These are phyloP conservation scores for Scleropages formosus DNA, from an alignment of 2,797 vertebrate genomes.

Conservation along the genomic window DNA sequence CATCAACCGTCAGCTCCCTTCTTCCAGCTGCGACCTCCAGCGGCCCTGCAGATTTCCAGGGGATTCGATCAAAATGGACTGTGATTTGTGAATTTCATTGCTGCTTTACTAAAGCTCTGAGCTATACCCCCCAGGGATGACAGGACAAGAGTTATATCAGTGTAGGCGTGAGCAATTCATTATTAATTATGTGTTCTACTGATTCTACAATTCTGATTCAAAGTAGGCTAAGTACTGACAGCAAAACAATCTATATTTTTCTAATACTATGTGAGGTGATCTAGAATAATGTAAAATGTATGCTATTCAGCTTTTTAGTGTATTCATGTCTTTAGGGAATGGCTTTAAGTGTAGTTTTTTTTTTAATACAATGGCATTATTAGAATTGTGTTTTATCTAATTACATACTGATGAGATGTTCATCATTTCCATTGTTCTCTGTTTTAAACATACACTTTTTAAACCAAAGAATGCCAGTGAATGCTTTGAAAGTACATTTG, in stretches of 20 bases:
- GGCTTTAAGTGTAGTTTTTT: neutral
- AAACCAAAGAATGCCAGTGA: too few species aligned
- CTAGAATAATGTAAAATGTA: neutral
- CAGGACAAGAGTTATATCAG: neutral
- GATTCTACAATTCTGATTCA: conserved; percentile 13
- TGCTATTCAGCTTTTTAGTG: neutral
- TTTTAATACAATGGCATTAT: too few species aligned
- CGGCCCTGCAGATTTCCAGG: neutral
- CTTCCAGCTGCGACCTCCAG: conserved; percentile 13
- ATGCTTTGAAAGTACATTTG: too few species aligned
- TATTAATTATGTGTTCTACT: conserved; percentile 24
- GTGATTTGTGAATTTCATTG: conserved; percentile 5
- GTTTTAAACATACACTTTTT: too few species aligned
- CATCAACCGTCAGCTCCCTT: conserved; percentile 5
- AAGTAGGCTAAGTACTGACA: too few species aligned
- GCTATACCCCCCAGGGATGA: neutral
- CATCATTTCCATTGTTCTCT: too few species aligned
- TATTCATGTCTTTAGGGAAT: neutral
- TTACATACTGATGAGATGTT: too few species aligned
- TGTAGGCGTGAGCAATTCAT: neutral
- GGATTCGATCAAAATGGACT: neutral
- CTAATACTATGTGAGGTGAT: too few species aligned
- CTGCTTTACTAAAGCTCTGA: neutral
- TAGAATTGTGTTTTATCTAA: too few species aligned
- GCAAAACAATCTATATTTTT: neutral